phyloP scores from a whole-genome alignment of 1,140 invertebrate species.

The Cyclargus thomasi region DNA sequence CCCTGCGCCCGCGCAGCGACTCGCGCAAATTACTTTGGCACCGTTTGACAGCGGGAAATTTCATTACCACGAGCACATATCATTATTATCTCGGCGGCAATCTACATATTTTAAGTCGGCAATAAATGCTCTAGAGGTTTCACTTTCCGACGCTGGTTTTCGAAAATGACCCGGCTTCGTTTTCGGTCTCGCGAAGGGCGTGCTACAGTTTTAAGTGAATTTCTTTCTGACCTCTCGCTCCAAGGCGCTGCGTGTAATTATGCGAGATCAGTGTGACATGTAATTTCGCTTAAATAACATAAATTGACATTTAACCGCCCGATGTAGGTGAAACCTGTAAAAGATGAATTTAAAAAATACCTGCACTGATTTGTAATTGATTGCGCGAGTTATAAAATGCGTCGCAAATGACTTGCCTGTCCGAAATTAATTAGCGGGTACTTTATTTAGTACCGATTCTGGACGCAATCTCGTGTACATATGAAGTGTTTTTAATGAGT shows the following conservation, averaged over 20 bases:
- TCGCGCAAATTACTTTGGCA: slow-evolving; percentile 74
- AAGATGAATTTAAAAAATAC: slow-evolving; percentile 17
- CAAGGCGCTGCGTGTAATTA: slow-evolving; percentile 68
- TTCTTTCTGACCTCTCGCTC: slow-evolving; percentile 73
- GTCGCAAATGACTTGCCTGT: background rate
- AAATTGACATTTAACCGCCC: slow-evolving; percentile 61
- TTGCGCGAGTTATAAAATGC: slow-evolving; percentile 18
- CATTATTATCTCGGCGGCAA: slow-evolving; percentile 72
- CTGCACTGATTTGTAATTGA: slow-evolving; percentile 25
- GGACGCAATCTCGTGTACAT: background rate
- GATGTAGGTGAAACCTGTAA: slow-evolving; percentile 25
- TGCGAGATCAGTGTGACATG: slow-evolving; percentile 50
- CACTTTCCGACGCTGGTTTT: slow-evolving; percentile 72
- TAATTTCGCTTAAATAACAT: slow-evolving; percentile 65
- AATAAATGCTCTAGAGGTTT: slow-evolving; percentile 70
- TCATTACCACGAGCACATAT: slow-evolving; percentile 74
- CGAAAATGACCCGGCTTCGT: slow-evolving; percentile 70
- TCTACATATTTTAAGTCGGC: slow-evolving; percentile 72
- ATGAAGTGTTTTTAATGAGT: slow-evolving; percentile 3
- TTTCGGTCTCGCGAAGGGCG: slow-evolving; percentile 60
- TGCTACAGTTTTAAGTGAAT: slow-evolving; percentile 73
- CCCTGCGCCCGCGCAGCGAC: slow-evolving; percentile 67
- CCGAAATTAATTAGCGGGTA: slow-evolving; percentile 7
- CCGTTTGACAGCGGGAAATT: slow-evolving; percentile 74
- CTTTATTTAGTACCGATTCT: background rate